Conservation (phyloP, 2,888 invertebrate species). For the Xanthorhoe spadicearia region DNA sequence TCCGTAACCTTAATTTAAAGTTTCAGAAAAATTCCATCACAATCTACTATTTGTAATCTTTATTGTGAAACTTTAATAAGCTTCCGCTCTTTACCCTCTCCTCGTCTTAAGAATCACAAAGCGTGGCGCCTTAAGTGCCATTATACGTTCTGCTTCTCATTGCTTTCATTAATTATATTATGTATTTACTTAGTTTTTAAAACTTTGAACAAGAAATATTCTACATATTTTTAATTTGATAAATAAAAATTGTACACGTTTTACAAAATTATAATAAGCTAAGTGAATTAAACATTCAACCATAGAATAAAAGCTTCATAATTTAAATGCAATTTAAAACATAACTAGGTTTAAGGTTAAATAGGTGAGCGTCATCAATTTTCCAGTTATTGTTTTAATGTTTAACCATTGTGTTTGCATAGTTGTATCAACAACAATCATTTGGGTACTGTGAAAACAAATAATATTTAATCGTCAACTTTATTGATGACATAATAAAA, state of each 20-base stretch:
- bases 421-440: not conserved
- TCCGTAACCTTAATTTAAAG: too few relatives aligned
- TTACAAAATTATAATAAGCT: too few relatives aligned
- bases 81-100: conserved; percentile 11
- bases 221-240: too few relatives aligned
- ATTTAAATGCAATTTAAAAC: too few relatives aligned
- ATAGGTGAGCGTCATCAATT: not conserved
- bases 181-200: conserved; percentile 1
- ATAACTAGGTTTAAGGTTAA: too few relatives aligned
- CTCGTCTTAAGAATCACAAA: conserved; percentile 5
- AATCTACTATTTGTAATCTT: not conserved
- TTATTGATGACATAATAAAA: not conserved
- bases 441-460: not conserved
- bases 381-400: not conserved
- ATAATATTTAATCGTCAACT: not conserved
- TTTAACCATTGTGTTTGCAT: not conserved
- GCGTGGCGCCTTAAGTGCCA: conserved; percentile 47
- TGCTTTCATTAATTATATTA: conserved; percentile 41
- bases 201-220: not conserved
- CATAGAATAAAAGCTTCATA: too few relatives aligned
- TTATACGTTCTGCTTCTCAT: conserved; percentile 39
- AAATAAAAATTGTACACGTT: too few relatives aligned
- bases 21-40: too few relatives aligned
- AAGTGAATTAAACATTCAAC: too few relatives aligned
- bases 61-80: not conserved